Evolutionary conservation across 1,140 invertebrate species (phyloP).

Genomic region (Pomacea maculata): DNA sequence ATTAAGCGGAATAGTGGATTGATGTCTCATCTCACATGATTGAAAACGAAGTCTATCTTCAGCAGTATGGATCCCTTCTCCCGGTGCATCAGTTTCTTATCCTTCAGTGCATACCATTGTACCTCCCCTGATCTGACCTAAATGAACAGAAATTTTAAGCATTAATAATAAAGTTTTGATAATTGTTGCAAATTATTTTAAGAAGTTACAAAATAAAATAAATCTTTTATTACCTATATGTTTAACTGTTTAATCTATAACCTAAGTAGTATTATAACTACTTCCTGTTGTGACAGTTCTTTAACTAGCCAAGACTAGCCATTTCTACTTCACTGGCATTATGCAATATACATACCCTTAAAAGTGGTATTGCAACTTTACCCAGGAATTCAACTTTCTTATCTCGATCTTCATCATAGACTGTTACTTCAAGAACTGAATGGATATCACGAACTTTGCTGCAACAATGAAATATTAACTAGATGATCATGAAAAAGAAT

Average conservation of each 20-base stretch:
- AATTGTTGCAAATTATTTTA: no score
- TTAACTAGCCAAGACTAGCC: no score
- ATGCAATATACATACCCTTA: constrained; percentile 61
- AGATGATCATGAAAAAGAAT: background rate
- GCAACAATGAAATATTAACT: constrained; percentile 55
- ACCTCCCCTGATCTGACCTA: constrained; percentile 90
- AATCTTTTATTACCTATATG: no score
- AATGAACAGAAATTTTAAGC: constrained; percentile 28
- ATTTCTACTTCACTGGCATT: background rate
- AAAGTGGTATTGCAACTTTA: constrained; percentile 88
- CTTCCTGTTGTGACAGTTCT: no score
- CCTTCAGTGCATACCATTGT: constrained; percentile 95
- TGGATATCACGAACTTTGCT: constrained; percentile 98
- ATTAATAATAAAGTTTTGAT: background rate
- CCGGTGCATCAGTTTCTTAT: constrained; percentile 87
- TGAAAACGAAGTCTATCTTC: constrained; percentile 93
- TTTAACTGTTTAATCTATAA: no score
- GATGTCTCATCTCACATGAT: constrained; percentile 74
- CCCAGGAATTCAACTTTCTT: constrained; percentile 98
- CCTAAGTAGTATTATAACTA: no score
- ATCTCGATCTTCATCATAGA: constrained; percentile 97
- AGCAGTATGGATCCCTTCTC: constrained; percentile 95
- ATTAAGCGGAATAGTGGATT: no score
- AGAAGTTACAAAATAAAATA: no score
- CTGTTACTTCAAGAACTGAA: constrained; percentile 94